Evolutionary conservation across 2,888 invertebrate genomes (phyloP), one percentile per base, ranked within the genome.

Genomic region (Fissipunctia ypsillon): DNA sequence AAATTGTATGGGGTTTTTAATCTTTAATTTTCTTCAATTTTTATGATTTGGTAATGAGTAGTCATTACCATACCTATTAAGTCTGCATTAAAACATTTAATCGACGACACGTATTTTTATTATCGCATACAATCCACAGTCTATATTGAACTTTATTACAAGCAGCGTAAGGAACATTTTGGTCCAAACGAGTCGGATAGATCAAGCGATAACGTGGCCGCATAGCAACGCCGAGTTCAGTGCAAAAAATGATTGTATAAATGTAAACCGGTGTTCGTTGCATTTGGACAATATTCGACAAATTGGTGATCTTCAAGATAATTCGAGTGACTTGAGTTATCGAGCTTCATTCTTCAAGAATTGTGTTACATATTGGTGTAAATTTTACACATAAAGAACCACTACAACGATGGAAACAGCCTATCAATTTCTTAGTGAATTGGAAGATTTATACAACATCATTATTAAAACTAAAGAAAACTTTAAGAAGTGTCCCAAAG

Each of bases 401-500:
- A 25, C 25, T 25, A 52, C 25, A 52, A 52, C 14, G 14, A 25
- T 52, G 50, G n/a, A 50, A 50, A 50, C 50, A n/a, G n/a, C 50
- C 50, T n/a, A 50, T n/a, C 50, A n/a, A 50, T 12, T 41, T 12
- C n/a, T 50, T n/a, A n/a, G 50, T 50, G 50, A 50, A n/a, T 50
- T 50, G 14, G 50, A 50, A n/a, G n/a, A 50, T n/a, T 50, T 50
- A 50, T 50, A 50, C 48, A n/a, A 50, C n/a, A 50, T 12, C 50
- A 50, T 50, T 50, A 50, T 50, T 14, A 50, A n/a, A 50, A 50
- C n/a, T 50, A 50, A 50, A 50, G 50, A 50, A 12, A 50, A 50
- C 50, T 50, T 50, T n/a, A 50, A 50, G 50, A 50, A 50, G 50
- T 50, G 50, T 50, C n/a, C 50, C 14, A 50, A 50, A n/a, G 50